Evolutionary conservation across 2,888 invertebrate species (phyloP).

Genomic region (Pandemis corylana): DNA sequence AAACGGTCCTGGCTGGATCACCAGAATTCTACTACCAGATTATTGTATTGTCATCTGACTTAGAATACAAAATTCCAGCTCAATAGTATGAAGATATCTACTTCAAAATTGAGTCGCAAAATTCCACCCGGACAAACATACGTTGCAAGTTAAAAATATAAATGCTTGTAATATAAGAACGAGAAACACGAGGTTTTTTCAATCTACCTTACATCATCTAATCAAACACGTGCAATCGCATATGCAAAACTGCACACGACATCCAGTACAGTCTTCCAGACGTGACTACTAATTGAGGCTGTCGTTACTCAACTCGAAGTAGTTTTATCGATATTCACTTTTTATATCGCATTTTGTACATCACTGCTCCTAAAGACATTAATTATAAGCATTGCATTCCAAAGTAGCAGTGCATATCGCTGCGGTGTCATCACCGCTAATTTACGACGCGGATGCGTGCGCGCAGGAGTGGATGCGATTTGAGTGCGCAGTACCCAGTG

Average conservation of each 20-base stretch:
- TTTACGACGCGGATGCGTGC: slow-evolving; percentile 17
- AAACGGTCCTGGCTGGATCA: too few species aligned
- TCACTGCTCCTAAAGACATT: slow-evolving; percentile 27
- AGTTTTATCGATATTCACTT: slow-evolving; percentile 19
- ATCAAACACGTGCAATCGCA: slow-evolving; percentile 6
- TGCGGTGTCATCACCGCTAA: slow-evolving; percentile 36
- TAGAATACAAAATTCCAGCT: too few species aligned
- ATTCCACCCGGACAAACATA: too few species aligned
- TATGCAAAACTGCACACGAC: not conserved
- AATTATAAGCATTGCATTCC: slow-evolving; percentile 36
- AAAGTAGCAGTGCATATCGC: slow-evolving; percentile 40
- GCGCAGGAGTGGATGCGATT: not conserved
- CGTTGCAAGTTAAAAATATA: too few species aligned
- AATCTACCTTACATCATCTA: not conserved
- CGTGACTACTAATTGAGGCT: slow-evolving; percentile 28
- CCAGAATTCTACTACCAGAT: too few species aligned
- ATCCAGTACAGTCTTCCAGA: slow-evolving; percentile 3
- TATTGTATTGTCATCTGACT: too few species aligned
- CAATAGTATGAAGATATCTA: too few species aligned
- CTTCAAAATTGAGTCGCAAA: too few species aligned
- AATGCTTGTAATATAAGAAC: too few species aligned
- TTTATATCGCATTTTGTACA: slow-evolving; percentile 24
- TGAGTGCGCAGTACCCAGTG: not conserved
- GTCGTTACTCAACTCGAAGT: slow-evolving; percentile 33
- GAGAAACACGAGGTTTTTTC: not conserved